These are phyloP conservation scores for Eptesicus fuscus DNA, from an alignment of 2,113 vertebrate genomes.

Conservation along the genomic window DNA sequence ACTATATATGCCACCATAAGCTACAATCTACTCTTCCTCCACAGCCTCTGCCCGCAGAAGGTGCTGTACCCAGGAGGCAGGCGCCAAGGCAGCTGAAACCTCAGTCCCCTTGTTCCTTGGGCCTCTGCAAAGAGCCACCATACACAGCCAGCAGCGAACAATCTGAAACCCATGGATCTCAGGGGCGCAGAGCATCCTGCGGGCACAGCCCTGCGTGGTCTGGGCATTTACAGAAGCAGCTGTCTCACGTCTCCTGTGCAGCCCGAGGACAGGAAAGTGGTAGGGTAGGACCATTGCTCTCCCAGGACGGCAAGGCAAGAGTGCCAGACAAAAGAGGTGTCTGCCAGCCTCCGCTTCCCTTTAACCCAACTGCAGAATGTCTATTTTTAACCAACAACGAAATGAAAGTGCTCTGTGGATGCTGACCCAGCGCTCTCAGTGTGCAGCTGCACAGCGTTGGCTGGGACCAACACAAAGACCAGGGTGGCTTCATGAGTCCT, in stretches of 20 bases:
- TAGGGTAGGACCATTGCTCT: no score
- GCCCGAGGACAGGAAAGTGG: background rate
- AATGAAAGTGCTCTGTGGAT: no score
- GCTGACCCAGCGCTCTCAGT: background rate
- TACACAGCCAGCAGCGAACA: background rate
- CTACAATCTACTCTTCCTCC: background rate
- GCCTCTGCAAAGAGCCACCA: background rate
- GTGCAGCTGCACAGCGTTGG: background rate
- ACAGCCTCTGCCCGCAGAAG: background rate
- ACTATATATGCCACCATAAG: background rate
- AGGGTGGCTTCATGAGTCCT: background rate
- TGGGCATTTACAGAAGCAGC: background rate
- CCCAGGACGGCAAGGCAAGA: background rate
- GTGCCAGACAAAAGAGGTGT: background rate
- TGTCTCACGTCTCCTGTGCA: background rate
- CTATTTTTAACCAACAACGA: background rate
- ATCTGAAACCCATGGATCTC: background rate
- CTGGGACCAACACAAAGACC: background rate
- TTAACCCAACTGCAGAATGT: background rate
- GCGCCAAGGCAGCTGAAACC: background rate
- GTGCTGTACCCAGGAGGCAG: background rate
- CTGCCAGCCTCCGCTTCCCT: background rate
- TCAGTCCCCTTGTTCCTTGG: accelerated
- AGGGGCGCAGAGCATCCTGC: accelerated
- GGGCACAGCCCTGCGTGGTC: background rate